Base-by-base conservation (phyloP, 2,113 vertebrate genomes). In the Eolophus roseicapilla region DNA sequence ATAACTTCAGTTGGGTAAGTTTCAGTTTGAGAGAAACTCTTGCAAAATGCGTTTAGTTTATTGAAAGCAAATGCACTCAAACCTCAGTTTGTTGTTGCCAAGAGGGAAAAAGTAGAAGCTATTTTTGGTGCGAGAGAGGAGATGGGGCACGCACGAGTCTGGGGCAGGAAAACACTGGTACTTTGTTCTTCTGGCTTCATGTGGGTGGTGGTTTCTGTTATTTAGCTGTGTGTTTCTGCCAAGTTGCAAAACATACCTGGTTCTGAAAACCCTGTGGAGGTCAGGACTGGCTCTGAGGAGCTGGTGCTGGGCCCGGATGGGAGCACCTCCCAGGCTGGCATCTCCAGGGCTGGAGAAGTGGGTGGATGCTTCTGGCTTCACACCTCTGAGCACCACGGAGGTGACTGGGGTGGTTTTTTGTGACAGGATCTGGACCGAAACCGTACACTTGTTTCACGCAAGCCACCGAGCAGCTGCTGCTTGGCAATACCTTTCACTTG, bases 141-240 rank as follows among this genome's bases (percentile, higher is more conserved):
- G 95, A 95, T 94, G 88, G 93, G 96, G 92, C 93, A 87, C 2
- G 55, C 90, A 95, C 74, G 67, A 47, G 96, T 96, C 94, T 96
- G 92, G 95, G 94, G 93, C 76, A 88, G 88, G 92, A 94, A 95
- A 94, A 96, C 95, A 92, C 82, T 96, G 82, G 88, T 71, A 88
- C 95, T 96, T 96, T 96, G 96, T 96, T 97, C 92, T 95, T 25
- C 92, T 83, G 85, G 88, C 95, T 97, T 96, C 65, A 90, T 88
- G 94, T 96, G 93, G 95, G 95, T 96, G 95, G 95, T 90, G 93
- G 95, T 95, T 96, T 95, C 96, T 94, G 96, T 94, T 96, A 50
- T 76, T 95, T 86, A 55, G 73, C 80, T 52, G 16, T 35, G 53
- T 74, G 82, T 92, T 95, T 82, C 82, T 96, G 95, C 94, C 95